These are phyloP conservation scores for Yponomeuta cagnagella DNA, from an alignment of 2,888 invertebrate genomes.

Conservation along the genomic window DNA sequence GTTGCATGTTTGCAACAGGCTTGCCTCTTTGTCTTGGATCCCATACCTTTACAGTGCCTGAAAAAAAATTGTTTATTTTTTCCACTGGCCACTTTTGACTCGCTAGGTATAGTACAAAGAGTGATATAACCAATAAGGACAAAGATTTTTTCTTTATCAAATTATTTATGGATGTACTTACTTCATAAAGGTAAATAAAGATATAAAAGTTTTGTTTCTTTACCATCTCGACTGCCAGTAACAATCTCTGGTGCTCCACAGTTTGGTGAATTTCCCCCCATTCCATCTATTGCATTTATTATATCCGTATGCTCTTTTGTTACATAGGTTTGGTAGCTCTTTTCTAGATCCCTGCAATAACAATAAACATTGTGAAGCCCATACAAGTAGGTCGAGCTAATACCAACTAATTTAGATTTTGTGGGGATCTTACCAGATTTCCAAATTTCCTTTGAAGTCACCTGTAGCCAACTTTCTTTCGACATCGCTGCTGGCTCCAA, in stretches of 20 bases:
- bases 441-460: constrained; percentile 89
- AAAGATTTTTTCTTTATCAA: neutral
- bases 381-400: neutral
- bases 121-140: too few relatives aligned
- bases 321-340: constrained; percentile 84
- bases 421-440: constrained; percentile 81
- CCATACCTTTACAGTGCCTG: constrained; percentile 94
- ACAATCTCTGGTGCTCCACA: constrained; percentile 97
- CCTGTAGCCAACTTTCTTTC: constrained; percentile 92
- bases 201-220: constrained; percentile 3
- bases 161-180: neutral
- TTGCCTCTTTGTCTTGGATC: constrained; percentile 92
- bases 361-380: neutral
- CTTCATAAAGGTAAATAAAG: neutral
- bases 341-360: constrained; percentile 84
- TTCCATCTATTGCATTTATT: constrained; percentile 93
- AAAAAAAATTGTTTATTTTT: constrained; percentile 11
- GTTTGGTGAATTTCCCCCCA: constrained; percentile 87
- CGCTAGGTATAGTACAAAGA: too few relatives aligned
- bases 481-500: constrained; percentile 89
- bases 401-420: neutral
- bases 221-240: constrained; percentile 95
- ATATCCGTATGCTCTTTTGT: constrained; percentile 87
- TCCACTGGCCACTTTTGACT: too few relatives aligned
- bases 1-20: constrained; percentile 93